Evolutionary conservation across 2,888 invertebrate genomes (phyloP).

Genomic region (Micoletzkya japonica): DNA sequence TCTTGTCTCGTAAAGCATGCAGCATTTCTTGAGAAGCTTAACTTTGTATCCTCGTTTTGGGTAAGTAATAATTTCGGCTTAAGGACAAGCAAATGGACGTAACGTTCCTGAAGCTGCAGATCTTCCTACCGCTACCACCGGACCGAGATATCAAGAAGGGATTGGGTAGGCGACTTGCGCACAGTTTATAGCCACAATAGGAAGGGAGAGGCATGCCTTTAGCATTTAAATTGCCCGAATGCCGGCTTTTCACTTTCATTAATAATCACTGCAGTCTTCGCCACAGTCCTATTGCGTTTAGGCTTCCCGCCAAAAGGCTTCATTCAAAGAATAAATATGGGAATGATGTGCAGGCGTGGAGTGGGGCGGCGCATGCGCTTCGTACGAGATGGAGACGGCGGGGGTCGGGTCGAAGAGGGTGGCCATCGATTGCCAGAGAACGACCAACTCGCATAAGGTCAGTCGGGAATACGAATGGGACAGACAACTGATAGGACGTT

Average conservation of each 20-base stretch:
- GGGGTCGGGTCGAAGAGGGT: slow-evolving; percentile 44
- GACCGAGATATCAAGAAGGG: slow-evolving; percentile 32
- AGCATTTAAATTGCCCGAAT: too few species aligned
- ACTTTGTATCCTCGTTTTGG: not conserved
- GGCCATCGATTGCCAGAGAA: slow-evolving; percentile 54
- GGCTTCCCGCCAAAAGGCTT: too few species aligned
- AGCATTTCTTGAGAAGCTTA: too few species aligned
- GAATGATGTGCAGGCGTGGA: slow-evolving; percentile 57
- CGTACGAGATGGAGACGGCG: slow-evolving; percentile 52
- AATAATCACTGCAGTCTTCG: too few species aligned
- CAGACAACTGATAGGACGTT: not conserved
- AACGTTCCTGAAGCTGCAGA: slow-evolving; percentile 62
- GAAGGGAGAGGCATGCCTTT: too few species aligned
- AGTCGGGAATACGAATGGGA: too few species aligned
- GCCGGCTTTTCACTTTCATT: too few species aligned
- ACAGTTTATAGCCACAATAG: too few species aligned
- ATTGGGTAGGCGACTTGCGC: slow-evolving; percentile 18
- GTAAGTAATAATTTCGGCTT: not conserved
- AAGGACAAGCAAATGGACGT: slow-evolving; percentile 60
- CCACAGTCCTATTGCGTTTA: too few species aligned
- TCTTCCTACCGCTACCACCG: slow-evolving; percentile 49
- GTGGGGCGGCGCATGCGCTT: slow-evolving; percentile 59
- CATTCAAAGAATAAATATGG: too few species aligned
- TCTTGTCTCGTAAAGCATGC: not conserved
- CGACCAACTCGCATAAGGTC: slow-evolving; percentile 27